phyloP scores from a whole-genome alignment of 2,888 invertebrate genomes.

The Lasioglossum vierecki region DNA sequence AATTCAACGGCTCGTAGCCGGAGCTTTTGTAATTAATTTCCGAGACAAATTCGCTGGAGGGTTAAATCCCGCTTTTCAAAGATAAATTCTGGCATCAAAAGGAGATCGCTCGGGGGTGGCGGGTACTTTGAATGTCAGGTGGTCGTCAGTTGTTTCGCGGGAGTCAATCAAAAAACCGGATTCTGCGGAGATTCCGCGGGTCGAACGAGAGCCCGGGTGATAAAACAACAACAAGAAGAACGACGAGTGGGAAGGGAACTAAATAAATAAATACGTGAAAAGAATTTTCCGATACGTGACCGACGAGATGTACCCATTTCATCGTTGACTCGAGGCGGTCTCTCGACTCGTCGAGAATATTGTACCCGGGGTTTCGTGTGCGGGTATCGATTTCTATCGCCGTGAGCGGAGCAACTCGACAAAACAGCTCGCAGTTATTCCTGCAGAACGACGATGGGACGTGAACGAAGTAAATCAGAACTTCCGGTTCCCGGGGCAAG shows the following conservation, averaged over 20 bases:
- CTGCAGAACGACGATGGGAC: constrained; percentile 35
- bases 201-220: neutral
- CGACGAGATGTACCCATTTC: constrained; percentile 28
- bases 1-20: neutral
- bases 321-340: constrained; percentile 21
- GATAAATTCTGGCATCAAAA: neutral
- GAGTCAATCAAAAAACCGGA: neutral
- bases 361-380: constrained; percentile 21
- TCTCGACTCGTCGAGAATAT: constrained; percentile 23
- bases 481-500: constrained; percentile 45
- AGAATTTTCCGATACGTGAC: neutral
- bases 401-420: constrained; percentile 33
- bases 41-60: constrained; percentile 7
- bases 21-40: neutral
- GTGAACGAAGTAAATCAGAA: constrained; percentile 42
- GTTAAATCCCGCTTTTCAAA: neutral
- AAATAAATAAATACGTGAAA: constrained; percentile 9
- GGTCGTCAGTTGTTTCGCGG: constrained; percentile 1
- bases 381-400: constrained; percentile 47
- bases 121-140: neutral
- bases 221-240: neutral
- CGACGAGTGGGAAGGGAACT: neutral
- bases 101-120: neutral
- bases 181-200: neutral
- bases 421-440: constrained; percentile 52